A percentile compares a stretch with the other conserved stretches of the same genome.
Evolutionary conservation across 1,140 invertebrate species (phyloP).

Genomic region (Aphis gossypii): DNA sequence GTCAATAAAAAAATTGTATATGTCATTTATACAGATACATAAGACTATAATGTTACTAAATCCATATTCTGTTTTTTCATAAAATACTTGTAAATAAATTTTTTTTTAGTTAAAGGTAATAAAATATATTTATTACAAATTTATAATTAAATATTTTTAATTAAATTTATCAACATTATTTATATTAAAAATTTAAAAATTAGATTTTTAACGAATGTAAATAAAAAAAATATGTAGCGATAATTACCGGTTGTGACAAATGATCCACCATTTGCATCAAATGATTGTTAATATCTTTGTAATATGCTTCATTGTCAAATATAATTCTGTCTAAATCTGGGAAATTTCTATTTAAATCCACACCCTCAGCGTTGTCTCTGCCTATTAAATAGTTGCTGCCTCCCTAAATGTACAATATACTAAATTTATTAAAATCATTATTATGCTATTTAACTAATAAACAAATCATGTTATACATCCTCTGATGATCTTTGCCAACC

Average conservation of each 20-base stretch:
- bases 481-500: slow-evolving; percentile 83
- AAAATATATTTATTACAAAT: not conserved
- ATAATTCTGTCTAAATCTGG: slow-evolving; percentile 81
- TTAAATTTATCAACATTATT: not conserved
- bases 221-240: slow-evolving; percentile 58
- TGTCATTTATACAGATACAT: not conserved
- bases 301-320: slow-evolving; percentile 71
- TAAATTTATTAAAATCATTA: not conserved
- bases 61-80: not conserved
- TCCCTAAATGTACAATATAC: slow-evolving; percentile 3
- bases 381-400: slow-evolving; percentile 67
- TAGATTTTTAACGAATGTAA: not conserved
- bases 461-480: slow-evolving; percentile 44
- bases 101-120: not conserved
- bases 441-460: not conserved
- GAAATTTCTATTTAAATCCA: slow-evolving; percentile 97
- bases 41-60: not conserved
- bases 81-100: not conserved
- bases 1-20: not conserved
- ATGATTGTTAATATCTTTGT: slow-evolving; percentile 74
- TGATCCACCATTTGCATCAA: slow-evolving; percentile 71
- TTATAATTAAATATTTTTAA: not conserved
- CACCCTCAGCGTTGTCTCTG: slow-evolving; percentile 79
- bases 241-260: slow-evolving; percentile 73
- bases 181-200: not conserved